Evolutionary conservation across 2,888 invertebrate species (phyloP).

Genomic region (Stramonita haemastoma): DNA sequence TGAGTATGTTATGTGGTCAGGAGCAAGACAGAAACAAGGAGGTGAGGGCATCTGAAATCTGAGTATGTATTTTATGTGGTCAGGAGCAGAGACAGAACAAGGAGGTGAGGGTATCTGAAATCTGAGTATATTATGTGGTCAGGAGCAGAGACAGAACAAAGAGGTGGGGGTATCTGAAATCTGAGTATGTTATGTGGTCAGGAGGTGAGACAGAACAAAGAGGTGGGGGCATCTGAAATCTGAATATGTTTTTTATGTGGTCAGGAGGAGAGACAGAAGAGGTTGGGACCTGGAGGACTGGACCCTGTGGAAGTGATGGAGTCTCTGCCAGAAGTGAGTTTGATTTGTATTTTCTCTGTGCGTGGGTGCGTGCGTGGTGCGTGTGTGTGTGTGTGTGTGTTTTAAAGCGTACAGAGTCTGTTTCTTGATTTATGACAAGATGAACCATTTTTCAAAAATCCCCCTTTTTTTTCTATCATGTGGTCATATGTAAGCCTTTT

Average conservation of each 20-base stretch:
- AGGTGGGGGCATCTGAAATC: slow-evolving; percentile 68
- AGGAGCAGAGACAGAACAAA: slow-evolving; percentile 91
- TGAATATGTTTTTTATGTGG: neutral
- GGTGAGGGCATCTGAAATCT: slow-evolving; percentile 61
- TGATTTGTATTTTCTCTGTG: neutral
- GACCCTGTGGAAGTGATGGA: slow-evolving; percentile 99
- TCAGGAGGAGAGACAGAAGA: slow-evolving; percentile 88
- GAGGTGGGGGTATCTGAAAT: slow-evolving; percentile 84
- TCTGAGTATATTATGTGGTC: slow-evolving; percentile 17
- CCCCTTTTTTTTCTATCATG: too few relatives aligned
- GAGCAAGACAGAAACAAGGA: slow-evolving; percentile 88
- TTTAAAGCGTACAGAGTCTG: too few relatives aligned
- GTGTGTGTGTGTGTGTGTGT: neutral
- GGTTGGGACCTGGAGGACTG: slow-evolving; percentile 97
- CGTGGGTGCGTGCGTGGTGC: neutral
- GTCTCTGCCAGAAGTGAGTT: slow-evolving; percentile 88
- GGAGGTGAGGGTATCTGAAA: slow-evolving; percentile 77
- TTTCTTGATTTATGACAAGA: too few relatives aligned
- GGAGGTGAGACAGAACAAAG: slow-evolving; percentile 87
- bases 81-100: slow-evolving; percentile 90
- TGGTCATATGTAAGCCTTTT: too few relatives aligned
- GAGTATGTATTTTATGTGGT: neutral
- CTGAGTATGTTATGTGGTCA: slow-evolving; percentile 73
- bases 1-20: slow-evolving; percentile 74
- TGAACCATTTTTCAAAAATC: too few relatives aligned